Base-by-base conservation (phyloP, 2,113 vertebrate genomes). In the Proteles cristata region DNA sequence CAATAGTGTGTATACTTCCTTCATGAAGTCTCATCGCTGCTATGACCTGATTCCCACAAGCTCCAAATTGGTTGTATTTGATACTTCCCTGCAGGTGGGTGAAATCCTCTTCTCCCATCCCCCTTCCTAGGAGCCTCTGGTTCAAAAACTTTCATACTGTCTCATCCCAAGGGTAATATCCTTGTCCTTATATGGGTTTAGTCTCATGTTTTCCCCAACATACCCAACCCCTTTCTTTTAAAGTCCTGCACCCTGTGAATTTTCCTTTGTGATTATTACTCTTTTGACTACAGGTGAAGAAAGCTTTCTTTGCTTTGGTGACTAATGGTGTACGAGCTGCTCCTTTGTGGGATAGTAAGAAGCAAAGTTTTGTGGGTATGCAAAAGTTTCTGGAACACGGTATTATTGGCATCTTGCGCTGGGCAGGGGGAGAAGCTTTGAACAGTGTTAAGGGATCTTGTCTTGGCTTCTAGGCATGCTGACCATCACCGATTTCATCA, bases 401-500 rank as follows among this genome's bases (percentile, higher is more conserved):
- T 94, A 28, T 88, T 80, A 43, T 58, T 90, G 74, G 43, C 63
- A 86, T 93, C 19, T 81, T 79, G 1, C 1, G 48, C 80, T 77
- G 8, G 77, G 43, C 9, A 4, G 4, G 12, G 45, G 84, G 50
- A 88, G 1, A 9, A 80, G 0, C 11, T 91, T 79, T 81, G 74
- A 69, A n/a, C 48, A 58, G n/a, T 82, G 31, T 80, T 97, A 80
- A 98, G 61, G 61, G 58, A 50, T 97, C 26, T 97, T 88, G 73
- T 98, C 88, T 73, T 71, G 33, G 71, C 86, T 74, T 94, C 55
- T 98, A 99, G 99, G 99, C 77, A 99, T 99, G 99, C 98, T 99
- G 94, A 99, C 99, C 96, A 99, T 99, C 98, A 99, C 99, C 17
- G 99, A 99, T 98, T 99, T 99, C 98, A 99, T 99, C 98, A 99